These are phyloP conservation scores for Peromyscus californicus DNA, from an alignment of 2,113 vertebrate genomes.

Conservation along the genomic window DNA sequence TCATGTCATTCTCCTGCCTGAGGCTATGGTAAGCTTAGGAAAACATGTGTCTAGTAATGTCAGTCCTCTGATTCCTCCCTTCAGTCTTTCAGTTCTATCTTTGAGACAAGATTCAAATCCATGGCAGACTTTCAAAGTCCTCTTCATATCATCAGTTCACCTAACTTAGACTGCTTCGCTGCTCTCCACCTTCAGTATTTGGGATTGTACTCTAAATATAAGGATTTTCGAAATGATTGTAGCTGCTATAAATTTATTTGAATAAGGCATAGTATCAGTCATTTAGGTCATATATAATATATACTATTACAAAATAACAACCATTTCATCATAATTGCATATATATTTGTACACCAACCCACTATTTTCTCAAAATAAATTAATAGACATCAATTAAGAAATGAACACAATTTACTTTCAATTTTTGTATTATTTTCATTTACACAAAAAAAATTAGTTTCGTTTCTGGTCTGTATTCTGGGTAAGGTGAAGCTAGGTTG, in stretches of 20 bases:
- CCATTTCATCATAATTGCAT: background rate
- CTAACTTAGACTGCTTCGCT: background rate
- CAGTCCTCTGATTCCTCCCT: background rate
- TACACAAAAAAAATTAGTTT: background rate
- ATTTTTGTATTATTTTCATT: background rate
- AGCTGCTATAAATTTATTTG: background rate
- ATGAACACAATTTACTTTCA: background rate
- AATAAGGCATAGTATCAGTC: background rate
- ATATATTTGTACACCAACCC: background rate
- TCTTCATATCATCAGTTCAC: fast-evolving
- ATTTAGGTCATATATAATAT: background rate
- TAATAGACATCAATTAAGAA: background rate
- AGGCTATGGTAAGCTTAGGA: background rate
- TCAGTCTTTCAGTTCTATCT: fast-evolving
- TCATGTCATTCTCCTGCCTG: background rate
- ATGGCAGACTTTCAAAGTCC: fast-evolving
- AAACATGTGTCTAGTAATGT: background rate
- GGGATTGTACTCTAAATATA: background rate
- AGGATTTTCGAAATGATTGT: background rate
- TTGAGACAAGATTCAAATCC: background rate
- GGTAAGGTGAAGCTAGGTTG: background rate
- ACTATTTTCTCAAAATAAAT: background rate
- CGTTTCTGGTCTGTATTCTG: background rate
- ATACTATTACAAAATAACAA: background rate
- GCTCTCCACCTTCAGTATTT: background rate